Conservation (phyloP, 1,140 invertebrate species). For the Uloborus diversus region DNA sequence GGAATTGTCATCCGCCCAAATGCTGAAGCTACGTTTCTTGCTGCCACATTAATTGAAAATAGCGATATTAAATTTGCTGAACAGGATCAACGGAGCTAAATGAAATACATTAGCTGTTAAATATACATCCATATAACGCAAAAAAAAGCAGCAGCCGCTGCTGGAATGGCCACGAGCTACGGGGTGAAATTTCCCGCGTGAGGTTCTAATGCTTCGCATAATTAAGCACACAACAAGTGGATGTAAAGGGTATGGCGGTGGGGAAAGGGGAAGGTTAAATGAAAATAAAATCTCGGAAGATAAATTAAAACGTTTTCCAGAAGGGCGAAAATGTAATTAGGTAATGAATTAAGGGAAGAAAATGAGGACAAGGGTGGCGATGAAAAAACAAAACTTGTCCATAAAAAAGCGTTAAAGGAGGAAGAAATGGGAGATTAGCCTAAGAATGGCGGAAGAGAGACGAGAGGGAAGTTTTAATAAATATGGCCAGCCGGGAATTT, state of each 20-base stretch:
- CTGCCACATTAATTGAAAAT: too few relatives aligned
- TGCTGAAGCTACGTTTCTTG: too few relatives aligned
- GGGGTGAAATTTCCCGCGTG: too few relatives aligned
- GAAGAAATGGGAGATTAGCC: constrained; percentile 38
- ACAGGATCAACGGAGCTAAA: too few relatives aligned
- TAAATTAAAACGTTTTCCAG: constrained; percentile 55
- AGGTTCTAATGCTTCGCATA: too few relatives aligned
- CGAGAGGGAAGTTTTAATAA: constrained; percentile 43
- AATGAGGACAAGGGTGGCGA: constrained; percentile 36
- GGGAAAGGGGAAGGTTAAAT: background rate
- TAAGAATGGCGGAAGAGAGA: constrained; percentile 10
- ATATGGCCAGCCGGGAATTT: constrained; percentile 56
- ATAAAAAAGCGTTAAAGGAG: constrained; percentile 16
- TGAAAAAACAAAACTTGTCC: constrained; percentile 13
- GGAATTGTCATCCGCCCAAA: too few relatives aligned
- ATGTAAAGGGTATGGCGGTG: constrained; percentile 18
- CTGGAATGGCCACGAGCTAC: too few relatives aligned
- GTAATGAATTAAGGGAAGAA: constrained; percentile 54
- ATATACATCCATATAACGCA: too few relatives aligned
- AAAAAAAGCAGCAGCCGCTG: too few relatives aligned
- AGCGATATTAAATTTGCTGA: too few relatives aligned
- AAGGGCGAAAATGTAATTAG: constrained; percentile 52
- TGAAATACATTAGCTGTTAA: too few relatives aligned
- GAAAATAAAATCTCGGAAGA: constrained; percentile 43
- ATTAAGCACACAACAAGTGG: constrained; percentile 55